Evolutionary conservation across 2,113 vertebrate genomes (phyloP), one percentile per base, ranked within the genome.

Genomic region (Charadrius vociferus): DNA sequence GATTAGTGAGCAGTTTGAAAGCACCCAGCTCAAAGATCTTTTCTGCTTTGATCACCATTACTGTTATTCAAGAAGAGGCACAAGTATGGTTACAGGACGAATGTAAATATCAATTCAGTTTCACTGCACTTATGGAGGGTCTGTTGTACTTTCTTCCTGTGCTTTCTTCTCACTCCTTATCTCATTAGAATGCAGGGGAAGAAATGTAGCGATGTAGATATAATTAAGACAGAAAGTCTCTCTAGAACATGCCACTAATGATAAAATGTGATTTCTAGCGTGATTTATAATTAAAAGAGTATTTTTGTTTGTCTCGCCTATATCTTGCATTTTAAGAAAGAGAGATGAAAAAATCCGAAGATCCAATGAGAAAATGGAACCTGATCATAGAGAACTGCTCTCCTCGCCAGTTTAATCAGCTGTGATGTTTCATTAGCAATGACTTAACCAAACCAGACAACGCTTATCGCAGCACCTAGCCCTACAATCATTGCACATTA

Each of bases 401-500:
- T 91, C 79, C 55, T 79, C 81, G 26, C 70, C 68, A 41, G 14
- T 95, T 93, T 96, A 95, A 96, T 97, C 86, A 93, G 50, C 92
- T 88, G 75, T 70, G 88, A 93, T 95, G 70, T 93, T 96, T 92
- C 85, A 95, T 95, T 95, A 96, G 72, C 77, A 74, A 24, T 85
- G 93, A 96, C 63, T 95, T 97, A 95, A 97, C 62, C 92, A 97
- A 86, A 94, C 32, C 85, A 97, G 97, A 95, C 88, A 93, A 92
- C 52, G 71, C 72, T 93, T 88, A 86, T 63, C 1, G 6, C 62
- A 95, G 86, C 75, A 87, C 47, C 75, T 74, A 86, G 52, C 53
- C 65, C 84, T 87, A 50, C 52, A 96, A 96, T 93, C 79, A 96
- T 86, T 81, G 62, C 84, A 63, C 74, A 89, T 95, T 91, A 88